phyloP scores from a whole-genome alignment of 2,113 vertebrate genomes.

The Talpa occidentalis region DNA sequence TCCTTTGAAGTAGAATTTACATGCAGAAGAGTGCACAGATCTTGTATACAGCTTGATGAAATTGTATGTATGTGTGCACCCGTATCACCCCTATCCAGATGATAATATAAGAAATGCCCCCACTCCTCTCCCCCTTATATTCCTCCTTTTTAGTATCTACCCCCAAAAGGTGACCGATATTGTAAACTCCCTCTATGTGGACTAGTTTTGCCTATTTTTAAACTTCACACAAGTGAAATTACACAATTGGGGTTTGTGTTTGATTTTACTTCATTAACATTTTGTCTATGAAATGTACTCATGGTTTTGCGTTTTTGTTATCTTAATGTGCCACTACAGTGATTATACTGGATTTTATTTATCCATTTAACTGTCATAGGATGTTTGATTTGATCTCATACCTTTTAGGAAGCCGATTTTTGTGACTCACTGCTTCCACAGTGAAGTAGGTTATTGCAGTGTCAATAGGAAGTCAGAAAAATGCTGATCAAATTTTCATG shows the following conservation, averaged over 20 bases:
- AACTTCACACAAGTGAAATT: background rate
- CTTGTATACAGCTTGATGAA: background rate
- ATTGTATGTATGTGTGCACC: background rate
- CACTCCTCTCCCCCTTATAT: background rate
- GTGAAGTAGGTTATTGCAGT: background rate
- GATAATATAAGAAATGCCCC: background rate
- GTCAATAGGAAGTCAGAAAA: background rate
- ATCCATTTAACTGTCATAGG: background rate
- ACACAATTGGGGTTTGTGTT: background rate
- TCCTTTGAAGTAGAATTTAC: background rate
- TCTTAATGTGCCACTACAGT: background rate
- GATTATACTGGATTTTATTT: background rate
- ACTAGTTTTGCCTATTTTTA: conserved; percentile 13
- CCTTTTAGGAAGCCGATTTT: conserved; percentile 16
- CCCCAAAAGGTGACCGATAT: background rate
- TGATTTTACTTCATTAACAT: background rate
- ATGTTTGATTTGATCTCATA: background rate
- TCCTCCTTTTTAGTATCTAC: background rate
- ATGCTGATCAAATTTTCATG: background rate
- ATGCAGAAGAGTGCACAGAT: background rate
- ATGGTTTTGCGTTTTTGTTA: conserved; percentile 32
- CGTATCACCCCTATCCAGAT: background rate
- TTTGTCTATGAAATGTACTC: background rate
- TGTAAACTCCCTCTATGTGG: background rate
- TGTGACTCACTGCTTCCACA: background rate